phyloP scores from a whole-genome alignment of 2,888 invertebrate genomes.

The Drosophila acutilabella region DNA sequence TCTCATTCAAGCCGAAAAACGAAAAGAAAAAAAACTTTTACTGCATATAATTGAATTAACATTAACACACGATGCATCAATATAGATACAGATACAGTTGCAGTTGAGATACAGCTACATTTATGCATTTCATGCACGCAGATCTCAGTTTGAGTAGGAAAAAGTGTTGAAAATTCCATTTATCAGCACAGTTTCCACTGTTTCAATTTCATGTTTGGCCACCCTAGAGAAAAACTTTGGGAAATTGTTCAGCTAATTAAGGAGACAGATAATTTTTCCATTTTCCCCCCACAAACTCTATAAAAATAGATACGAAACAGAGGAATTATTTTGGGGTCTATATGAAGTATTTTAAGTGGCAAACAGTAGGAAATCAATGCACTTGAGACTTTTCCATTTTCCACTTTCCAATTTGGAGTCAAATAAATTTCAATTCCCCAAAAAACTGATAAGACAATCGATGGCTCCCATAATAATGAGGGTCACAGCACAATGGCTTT shows the following conservation, averaged over 20 bases:
- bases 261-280: constrained; percentile 31
- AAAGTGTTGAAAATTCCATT: constrained; percentile 11
- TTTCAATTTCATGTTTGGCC: constrained; percentile 29
- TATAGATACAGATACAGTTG: constrained; percentile 16
- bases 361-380: constrained; percentile 52
- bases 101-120: constrained; percentile 3
- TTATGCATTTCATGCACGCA: constrained; percentile 41
- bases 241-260: constrained; percentile 43
- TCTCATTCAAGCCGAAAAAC: constrained; percentile 59
- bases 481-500: constrained; percentile 50
- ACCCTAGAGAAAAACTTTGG: constrained; percentile 15
- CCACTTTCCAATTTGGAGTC: constrained; percentile 2
- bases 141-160: constrained; percentile 18
- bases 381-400: constrained; percentile 63
- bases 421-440: constrained; percentile 47
- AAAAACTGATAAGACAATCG: constrained; percentile 45
- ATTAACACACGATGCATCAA: constrained; percentile 48
- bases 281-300: constrained; percentile 26
- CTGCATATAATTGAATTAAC: constrained; percentile 75
- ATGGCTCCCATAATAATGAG: constrained; percentile 58
- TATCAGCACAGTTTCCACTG: constrained; percentile 13
- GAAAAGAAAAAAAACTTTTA: constrained; percentile 65
- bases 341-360: constrained; percentile 30
- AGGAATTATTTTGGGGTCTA: constrained; percentile 39
- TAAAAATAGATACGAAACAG: constrained; percentile 52